Percentiles rank a stretch among this genome's conserved stretches.
Evolutionary conservation across 2,113 vertebrate genomes (phyloP).

Genomic region (Mormoops blainvillei): DNA sequence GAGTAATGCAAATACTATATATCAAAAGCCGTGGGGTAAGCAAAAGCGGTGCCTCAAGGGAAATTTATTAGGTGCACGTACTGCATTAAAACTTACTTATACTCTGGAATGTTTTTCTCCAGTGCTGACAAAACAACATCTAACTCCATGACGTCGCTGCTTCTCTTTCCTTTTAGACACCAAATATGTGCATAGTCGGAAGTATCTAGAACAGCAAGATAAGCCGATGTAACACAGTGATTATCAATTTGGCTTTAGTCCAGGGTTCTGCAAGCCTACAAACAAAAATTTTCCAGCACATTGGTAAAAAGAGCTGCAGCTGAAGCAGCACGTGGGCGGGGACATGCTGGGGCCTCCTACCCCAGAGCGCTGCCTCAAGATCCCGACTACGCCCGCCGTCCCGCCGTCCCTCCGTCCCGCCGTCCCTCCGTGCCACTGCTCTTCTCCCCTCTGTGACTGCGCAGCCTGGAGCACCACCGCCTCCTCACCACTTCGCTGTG

Average conservation of each 20-base stretch:
- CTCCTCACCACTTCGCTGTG: not conserved
- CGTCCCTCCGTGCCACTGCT: too few relatives aligned
- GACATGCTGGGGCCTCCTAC: not conserved
- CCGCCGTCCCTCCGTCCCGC: too few relatives aligned
- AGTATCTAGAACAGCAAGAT: constrained; percentile 65
- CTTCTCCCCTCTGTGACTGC: too few relatives aligned
- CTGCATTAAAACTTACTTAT: constrained; percentile 76
- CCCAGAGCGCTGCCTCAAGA: too few relatives aligned
- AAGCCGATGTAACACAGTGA: not conserved
- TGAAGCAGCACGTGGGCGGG: not conserved
- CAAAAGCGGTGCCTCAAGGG: not conserved
- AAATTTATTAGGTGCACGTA: not conserved
- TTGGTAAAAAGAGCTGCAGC: fast-evolving
- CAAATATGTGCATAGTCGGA: constrained; percentile 43
- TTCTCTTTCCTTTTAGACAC: constrained; percentile 70
- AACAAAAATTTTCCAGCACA: not conserved
- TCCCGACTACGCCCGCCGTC: too few relatives aligned
- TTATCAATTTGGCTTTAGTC: not conserved
- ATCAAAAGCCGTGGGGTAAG: not conserved
- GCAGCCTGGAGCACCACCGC: not conserved
- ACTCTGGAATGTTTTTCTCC: constrained; percentile 76
- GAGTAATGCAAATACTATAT: not conserved
- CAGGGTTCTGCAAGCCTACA: not conserved
- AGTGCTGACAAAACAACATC: constrained; percentile 82
- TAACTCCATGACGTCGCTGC: constrained; percentile 77